These are phyloP conservation scores for Ryuthela nishihirai DNA, from an alignment of 2,888 invertebrate genomes.

Conservation along the genomic window DNA sequence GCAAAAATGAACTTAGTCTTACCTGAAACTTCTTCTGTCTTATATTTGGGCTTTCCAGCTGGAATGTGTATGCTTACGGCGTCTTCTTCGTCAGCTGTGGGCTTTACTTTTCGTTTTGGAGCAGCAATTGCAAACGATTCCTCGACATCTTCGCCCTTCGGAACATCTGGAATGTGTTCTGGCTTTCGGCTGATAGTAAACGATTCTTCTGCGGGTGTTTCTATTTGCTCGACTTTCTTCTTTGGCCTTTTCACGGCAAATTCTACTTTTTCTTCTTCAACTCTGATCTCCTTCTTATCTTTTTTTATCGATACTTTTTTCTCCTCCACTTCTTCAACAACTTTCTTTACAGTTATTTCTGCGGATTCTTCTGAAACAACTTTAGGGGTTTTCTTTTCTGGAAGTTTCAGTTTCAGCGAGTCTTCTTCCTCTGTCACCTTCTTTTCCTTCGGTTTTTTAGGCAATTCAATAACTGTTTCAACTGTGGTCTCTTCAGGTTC, in stretches of 20 bases:
- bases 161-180: constrained; percentile 4
- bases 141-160: constrained; percentile 30
- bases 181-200: constrained; percentile 25
- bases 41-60: constrained; percentile 29
- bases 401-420: constrained; percentile 14
- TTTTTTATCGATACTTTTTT: constrained; percentile 9
- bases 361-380: constrained; percentile 29
- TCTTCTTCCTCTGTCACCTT: constrained; percentile 13
- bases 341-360: constrained; percentile 30
- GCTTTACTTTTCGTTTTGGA: constrained; percentile 49
- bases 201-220: constrained; percentile 6
- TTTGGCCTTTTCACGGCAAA: constrained; percentile 28
- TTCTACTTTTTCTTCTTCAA: constrained; percentile 18
- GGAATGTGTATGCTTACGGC: constrained; percentile 29
- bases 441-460: constrained; percentile 43
- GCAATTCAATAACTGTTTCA: constrained; percentile 4
- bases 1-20: neutral
- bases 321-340: constrained; percentile 6
- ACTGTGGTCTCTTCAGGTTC: constrained; percentile 27
- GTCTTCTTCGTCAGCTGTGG: constrained; percentile 52
- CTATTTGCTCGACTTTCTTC: constrained; percentile 12
- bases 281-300: constrained; percentile 2
- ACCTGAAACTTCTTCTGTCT: constrained; percentile 29
- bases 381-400: constrained; percentile 10
- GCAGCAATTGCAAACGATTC: constrained; percentile 26